phyloP scores from a whole-genome alignment of 2,888 invertebrate genomes.

The Gymnocheta viridis region DNA sequence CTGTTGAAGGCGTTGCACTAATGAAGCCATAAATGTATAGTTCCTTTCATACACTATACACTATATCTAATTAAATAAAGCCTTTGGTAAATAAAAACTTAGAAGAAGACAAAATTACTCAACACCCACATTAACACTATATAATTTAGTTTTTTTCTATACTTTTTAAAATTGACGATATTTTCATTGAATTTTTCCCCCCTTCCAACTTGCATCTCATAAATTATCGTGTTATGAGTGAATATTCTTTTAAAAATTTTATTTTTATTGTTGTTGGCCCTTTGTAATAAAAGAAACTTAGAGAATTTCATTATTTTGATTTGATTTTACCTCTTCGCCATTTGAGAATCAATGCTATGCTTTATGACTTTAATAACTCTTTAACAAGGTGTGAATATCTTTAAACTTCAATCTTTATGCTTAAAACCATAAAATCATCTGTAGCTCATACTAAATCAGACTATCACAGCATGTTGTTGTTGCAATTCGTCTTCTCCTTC shows the following conservation, averaged over 20 bases:
- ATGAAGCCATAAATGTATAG: constrained; percentile 79
- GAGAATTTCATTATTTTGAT: constrained; percentile 42
- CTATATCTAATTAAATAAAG: constrained; percentile 70
- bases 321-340: constrained; percentile 11
- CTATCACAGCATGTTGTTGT: constrained; percentile 62
- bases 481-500: constrained; percentile 4
- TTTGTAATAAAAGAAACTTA: constrained; percentile 23
- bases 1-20: constrained; percentile 74
- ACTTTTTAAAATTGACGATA: constrained; percentile 11
- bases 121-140: constrained; percentile 67
- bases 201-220: background rate
- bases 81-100: constrained; percentile 49
- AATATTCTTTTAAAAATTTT: constrained; percentile 11
- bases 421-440: constrained; percentile 77
- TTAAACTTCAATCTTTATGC: constrained; percentile 79
- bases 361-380: constrained; percentile 66
- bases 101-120: background rate
- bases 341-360: constrained; percentile 19
- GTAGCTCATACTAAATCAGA: constrained; percentile 79
- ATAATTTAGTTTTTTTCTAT: background rate
- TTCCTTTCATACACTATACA: constrained; percentile 39
- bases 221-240: background rate
- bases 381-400: constrained; percentile 81
- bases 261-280: background rate
- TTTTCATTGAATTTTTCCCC: constrained; percentile 10